Base-by-base conservation (phyloP, 2,797 vertebrate genomes). In the Manis pentadactyla region DNA sequence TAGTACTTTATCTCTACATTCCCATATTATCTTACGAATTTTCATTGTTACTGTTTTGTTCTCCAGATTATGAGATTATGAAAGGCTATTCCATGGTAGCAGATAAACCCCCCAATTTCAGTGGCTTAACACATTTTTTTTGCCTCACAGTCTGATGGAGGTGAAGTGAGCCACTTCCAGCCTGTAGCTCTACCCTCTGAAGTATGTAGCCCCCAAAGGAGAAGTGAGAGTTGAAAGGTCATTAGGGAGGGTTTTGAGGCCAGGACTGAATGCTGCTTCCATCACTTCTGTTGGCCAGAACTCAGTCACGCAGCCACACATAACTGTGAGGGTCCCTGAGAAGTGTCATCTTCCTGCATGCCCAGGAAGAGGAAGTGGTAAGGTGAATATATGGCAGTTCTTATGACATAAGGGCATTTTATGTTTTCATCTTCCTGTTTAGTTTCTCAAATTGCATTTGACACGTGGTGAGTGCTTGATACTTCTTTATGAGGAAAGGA, bases 401-500 rank as follows among this genome's bases (percentile, higher is more conserved):
- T 59, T 73, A 69, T 91, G 75, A 59, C 18, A 53, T 5, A 71
- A 21, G 4, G 0, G 87, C 27, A 10, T 69, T 63, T 39, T n/a
- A 83, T 46, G 4, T 61, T 83, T 90, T 74, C 17, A 34, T 13
- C 13, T 23, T 79, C n/a, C 9, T 87, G 11, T 93, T 37, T 91
- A 49, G 15, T 87, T 95, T 78, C 59, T 63, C 71, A 79, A 57
- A 66, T 87, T 83, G 59, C 71, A 51, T 68, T 89, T 95, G 64
- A 77, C 46, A 49, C 0, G 34, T 64, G 73, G 71, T 42, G 55
- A 83, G 10, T 4, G 34, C 21, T 39, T 51, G 55, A 39, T 19
- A 53, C 8, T 66, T 90, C 46, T 9, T 95, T 42, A 9, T 78
- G 34, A 95, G 51, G 13, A 11, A 89, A 86, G 1, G 1, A 83